Base-by-base conservation (phyloP, 1,140 invertebrate genomes). In the Sitobion miscanthi region DNA sequence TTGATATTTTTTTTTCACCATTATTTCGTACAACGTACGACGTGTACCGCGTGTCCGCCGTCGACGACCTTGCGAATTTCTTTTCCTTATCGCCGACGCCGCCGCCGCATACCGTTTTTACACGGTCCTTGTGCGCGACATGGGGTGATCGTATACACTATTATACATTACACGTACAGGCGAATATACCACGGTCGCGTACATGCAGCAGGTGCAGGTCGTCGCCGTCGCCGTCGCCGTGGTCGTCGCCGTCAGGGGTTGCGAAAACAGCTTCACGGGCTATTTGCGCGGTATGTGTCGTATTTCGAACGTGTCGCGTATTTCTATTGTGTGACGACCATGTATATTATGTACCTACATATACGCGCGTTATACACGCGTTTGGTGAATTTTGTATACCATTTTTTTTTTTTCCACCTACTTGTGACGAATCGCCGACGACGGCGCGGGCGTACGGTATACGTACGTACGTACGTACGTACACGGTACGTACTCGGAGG, bases 261-360 rank as follows among this genome's bases (percentile, higher is more conserved):
- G 82, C 82, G 91, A 93, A 93, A 93, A 93, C 49, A 35, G 91
- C 91, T 93, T 93, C 91, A 93, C 91, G 91, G 91, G 91, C 91
- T 45, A 92, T 92, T 92, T 92, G 77, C 69, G 49, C 49, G 91
- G 69, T 83, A 49, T 91, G 57, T 62, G 54, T 90, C 88, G 52
- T 62, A 83, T 85, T 82, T 93, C 49, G 47, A 85, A 86, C 49
- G 82, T 85, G 91, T 86, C 49, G 42, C 35, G 42, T 93, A 57
- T 93, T 93, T 45, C 82, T n/a, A 85, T 83, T 93, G 82, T 86
- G 42, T 35, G 69, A 89, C 52, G 35, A 54, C 54, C 21, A 38
- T 57, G 30, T 69, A 45, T 45, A 82, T 38, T 77, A 82, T 38
- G 47, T 38, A 21, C 86, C 42, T 42, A 47, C 45, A 35, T 38